Conservation (phyloP, 1,140 invertebrate species). For the Atta texana region DNA sequence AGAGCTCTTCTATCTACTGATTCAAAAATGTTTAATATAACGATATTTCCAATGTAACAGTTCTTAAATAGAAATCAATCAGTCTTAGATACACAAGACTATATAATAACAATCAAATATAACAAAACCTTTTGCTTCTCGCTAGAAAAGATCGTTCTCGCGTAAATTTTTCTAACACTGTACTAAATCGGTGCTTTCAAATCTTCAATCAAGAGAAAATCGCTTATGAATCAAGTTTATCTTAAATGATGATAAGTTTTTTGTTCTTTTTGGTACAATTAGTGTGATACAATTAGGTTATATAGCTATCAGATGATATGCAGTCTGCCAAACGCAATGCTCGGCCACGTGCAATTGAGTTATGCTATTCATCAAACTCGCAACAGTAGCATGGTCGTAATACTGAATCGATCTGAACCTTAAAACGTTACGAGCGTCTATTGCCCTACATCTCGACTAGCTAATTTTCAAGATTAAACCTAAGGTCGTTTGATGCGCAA, state of each 20-base stretch:
- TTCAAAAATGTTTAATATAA: too few relatives aligned
- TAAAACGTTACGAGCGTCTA: background rate
- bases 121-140: background rate
- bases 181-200: background rate
- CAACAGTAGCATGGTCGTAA: constrained; percentile 9
- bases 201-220: background rate
- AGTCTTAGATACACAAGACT: too few relatives aligned
- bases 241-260: constrained; percentile 22
- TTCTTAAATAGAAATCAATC: too few relatives aligned
- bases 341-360: constrained; percentile 46
- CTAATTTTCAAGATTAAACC: constrained; percentile 24
- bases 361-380: constrained; percentile 55
- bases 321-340: constrained; percentile 46
- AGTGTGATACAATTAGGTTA: background rate
- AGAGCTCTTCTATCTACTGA: too few relatives aligned
- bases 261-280: constrained; percentile 41
- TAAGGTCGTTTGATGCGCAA: background rate
- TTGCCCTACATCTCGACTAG: too few relatives aligned
- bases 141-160: background rate
- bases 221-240: background rate
- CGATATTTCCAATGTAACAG: too few relatives aligned
- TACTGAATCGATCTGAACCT: constrained; percentile 35
- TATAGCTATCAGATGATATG: constrained; percentile 5
- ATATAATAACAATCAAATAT: background rate
- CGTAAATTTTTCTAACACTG: background rate